These are phyloP conservation scores for Callinectes sapidus DNA, from an alignment of 2,888 invertebrate genomes.

Conservation along the genomic window DNA sequence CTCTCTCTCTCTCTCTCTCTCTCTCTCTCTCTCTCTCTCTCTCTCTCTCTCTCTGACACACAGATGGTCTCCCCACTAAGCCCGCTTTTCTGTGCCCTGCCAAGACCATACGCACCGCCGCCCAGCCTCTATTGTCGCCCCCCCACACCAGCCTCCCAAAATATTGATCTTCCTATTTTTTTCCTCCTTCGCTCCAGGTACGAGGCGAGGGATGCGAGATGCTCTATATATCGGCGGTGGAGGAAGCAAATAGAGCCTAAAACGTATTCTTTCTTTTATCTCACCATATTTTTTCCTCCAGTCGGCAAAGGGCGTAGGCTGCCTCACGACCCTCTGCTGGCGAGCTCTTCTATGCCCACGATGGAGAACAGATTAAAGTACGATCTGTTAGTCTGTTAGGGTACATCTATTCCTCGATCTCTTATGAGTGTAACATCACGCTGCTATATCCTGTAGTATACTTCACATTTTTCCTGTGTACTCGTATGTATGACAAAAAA, in stretches of 20 bases:
- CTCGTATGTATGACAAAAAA: too few species aligned
- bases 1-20: background rate
- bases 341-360: background rate
- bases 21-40: background rate
- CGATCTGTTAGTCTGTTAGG: background rate
- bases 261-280: background rate
- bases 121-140: conserved; percentile 6
- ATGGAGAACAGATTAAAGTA: background rate
- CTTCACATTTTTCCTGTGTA: too few species aligned
- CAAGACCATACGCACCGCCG: conserved; percentile 21
- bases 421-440: background rate
- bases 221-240: background rate
- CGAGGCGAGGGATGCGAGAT: conserved; percentile 10
- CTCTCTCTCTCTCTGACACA: conserved; percentile 22
- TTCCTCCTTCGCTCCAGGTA: background rate
- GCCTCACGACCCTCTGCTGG: background rate
- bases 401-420: background rate
- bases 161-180: background rate
- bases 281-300: background rate
- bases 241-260: background rate
- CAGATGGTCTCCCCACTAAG: conserved; percentile 13
- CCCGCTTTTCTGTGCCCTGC: conserved; percentile 24
- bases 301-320: background rate
- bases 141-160: conserved; percentile 9
- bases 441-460: too few species aligned